Base-by-base conservation (phyloP, 1,140 invertebrate species). In the Lepidurus apus region DNA sequence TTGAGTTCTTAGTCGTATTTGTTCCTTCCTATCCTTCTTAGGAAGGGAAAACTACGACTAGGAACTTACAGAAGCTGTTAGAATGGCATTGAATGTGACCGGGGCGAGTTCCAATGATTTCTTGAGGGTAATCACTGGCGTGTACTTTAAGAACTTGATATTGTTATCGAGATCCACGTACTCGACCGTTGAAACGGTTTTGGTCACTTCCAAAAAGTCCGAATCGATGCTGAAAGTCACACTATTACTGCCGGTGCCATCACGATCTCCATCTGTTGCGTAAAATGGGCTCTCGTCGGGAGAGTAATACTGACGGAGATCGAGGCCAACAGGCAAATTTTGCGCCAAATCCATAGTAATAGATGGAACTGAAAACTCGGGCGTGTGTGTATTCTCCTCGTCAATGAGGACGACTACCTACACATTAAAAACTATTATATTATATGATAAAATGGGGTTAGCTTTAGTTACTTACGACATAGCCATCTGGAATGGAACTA, bases 261-360 rank as follows among this genome's bases (percentile, higher is more conserved):
- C 53, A n/a, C 53, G 17, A 11, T 77, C 76, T 21, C 34, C 65
- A 26, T 77, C 76, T 53, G 7, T 7, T 42, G 53, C 76, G 3
- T 24, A 42, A 26, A 77, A 65, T 13, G 42, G 44, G 7, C 7
- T 45, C 9, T 47, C 21, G 65, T 34, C 43, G 44, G 44, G 11
- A 26, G 42, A 42, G 34, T 34, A 8, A 34, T 47, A 42, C 45
- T 77, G 26, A 2, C 76, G 45, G 34, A 77, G 53, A 26, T 77
- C 76, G 42, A 77, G 42, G 7, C 44, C 76, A 7, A 47, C 42
- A 21, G 76, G 76, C 13, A 53, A 77, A 21, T 47, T 65, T 45
- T 77, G n/a, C 9, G 24, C 21, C 76, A 77, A 53, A 21, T 24
- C 42, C 76, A 77, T 53, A 10, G 26, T 7, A 3, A 44, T 42